Base-by-base conservation (phyloP, 2,113 vertebrate species). In the Willisornis vidua region DNA sequence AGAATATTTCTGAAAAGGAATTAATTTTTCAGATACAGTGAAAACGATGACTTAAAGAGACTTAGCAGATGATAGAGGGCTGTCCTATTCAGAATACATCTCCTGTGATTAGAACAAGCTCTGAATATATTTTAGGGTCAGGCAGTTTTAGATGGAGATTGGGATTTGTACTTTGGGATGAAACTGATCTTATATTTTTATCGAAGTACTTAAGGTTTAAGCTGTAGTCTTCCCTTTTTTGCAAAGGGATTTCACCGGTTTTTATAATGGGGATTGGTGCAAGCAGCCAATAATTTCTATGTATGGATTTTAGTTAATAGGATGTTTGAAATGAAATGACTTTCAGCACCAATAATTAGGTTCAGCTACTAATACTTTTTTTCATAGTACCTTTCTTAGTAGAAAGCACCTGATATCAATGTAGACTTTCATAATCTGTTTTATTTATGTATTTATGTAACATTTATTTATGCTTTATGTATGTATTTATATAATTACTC, bases 1-100 rank as follows among this genome's bases (percentile, higher is more conserved):
- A 98, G 97, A 98, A 96, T 97, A 98, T 98, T 98, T 98, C 96
- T 98, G 97, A 98, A 98, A 98, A 98, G 97, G 97, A 98, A 98
- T 98, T 98, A 98, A 98, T 98, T 98, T 98, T 98, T 97, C 96
- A 97, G 97, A 98, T 96, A 95, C 93, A 90, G 97, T 95, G 95
- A 97, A 97, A 98, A 97, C 83, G 96, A 94, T 97, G 97, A 98
- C 97, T 98, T 97, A 96, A 91, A 96, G 90, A 94, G 97, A 97
- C 97, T 98, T 98, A 97, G 94, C 95, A 91, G 87, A 90, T 97
- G 96, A 86, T 85, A 96, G 92, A 98, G 95, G 92, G 84, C 54
- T 95, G 92, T 97, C 93, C 93, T 96, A 94, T 96, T 96, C 92
- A 89, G 95, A 96, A 95, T 89, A 87, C 78, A 96, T 97, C 96